A percentile compares a stretch with the other conserved stretches of the same genome.
Evolutionary conservation across 2,113 vertebrate species (phyloP).

Genomic region (Jaculus jaculus): DNA sequence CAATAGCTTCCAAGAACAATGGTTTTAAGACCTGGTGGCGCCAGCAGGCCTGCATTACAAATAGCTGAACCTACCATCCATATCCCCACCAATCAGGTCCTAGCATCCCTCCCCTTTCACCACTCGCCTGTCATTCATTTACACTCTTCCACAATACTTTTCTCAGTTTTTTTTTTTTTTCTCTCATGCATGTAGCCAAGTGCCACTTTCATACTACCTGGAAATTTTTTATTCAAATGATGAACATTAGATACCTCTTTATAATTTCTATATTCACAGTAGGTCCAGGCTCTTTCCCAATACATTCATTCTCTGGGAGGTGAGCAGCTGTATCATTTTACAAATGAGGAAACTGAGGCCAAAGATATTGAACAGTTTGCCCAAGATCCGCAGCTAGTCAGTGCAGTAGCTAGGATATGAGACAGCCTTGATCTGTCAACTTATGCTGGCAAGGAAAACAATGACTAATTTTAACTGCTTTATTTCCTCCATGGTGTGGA

Average conservation of each 20-base stretch:
- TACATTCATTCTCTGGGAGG: background rate
- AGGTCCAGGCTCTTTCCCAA: background rate
- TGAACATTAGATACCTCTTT: background rate
- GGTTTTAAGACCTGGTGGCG: background rate
- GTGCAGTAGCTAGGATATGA: background rate
- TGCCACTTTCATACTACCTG: background rate
- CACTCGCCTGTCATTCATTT: accelerated
- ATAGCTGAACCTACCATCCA: accelerated
- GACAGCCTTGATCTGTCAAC: too few relatives aligned
- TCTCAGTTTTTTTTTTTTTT: background rate
- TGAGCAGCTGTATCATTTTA: background rate
- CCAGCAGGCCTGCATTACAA: background rate
- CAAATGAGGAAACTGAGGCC: background rate
- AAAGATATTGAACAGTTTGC: background rate
- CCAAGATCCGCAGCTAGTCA: background rate
- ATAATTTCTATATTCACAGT: background rate
- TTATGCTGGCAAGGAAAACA: background rate
- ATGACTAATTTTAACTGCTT: too few relatives aligned
- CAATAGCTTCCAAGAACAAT: background rate
- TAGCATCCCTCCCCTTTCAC: background rate
- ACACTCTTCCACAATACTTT: background rate
- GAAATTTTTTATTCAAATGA: background rate
- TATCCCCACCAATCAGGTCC: accelerated
- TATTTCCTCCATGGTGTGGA: background rate
- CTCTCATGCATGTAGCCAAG: background rate